A percentile compares a stretch with the other conserved stretches of the same genome.
phyloP scores from a whole-genome alignment of 2,113 vertebrate species.

The Zosterops hypoxanthus region DNA sequence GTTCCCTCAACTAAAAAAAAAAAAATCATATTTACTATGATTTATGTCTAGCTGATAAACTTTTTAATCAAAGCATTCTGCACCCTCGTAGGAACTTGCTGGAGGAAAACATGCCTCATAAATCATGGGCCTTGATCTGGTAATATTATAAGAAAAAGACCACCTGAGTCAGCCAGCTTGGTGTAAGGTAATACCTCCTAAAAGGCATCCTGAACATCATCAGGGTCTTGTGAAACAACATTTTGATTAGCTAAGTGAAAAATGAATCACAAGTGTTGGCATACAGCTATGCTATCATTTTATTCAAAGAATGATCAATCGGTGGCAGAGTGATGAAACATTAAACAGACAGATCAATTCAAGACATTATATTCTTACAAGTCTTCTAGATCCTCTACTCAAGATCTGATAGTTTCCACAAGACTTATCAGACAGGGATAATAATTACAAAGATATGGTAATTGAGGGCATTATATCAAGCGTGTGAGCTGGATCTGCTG shows the following conservation, averaged over 20 bases:
- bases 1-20: not conserved
- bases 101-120: not conserved
- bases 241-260: conserved; percentile 77
- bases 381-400: conserved; percentile 38
- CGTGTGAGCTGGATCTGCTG: conserved; percentile 58
- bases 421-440: conserved; percentile 48
- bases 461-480: conserved; percentile 73
- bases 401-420: conserved; percentile 52
- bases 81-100: not conserved
- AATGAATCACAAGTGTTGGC: conserved; percentile 70
- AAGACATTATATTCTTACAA: conserved; percentile 55
- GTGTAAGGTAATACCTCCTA: conserved; percentile 54
- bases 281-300: conserved; percentile 60
- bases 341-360: conserved; percentile 65
- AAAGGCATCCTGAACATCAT: conserved; percentile 62
- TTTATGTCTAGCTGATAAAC: not conserved
- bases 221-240: conserved; percentile 69
- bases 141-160: conserved; percentile 40
- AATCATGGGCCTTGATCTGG: conserved; percentile 1
- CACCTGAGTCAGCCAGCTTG: conserved; percentile 42
- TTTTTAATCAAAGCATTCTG: not conserved
- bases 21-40: not conserved
- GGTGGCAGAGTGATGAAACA: conserved; percentile 61
- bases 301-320: conserved; percentile 71
- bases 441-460: conserved; percentile 77